Percentiles rank a stretch among this genome's conserved stretches.
Conservation (phyloP, 2,888 invertebrate genomes). For the Dorcus parallelipipedus region DNA sequence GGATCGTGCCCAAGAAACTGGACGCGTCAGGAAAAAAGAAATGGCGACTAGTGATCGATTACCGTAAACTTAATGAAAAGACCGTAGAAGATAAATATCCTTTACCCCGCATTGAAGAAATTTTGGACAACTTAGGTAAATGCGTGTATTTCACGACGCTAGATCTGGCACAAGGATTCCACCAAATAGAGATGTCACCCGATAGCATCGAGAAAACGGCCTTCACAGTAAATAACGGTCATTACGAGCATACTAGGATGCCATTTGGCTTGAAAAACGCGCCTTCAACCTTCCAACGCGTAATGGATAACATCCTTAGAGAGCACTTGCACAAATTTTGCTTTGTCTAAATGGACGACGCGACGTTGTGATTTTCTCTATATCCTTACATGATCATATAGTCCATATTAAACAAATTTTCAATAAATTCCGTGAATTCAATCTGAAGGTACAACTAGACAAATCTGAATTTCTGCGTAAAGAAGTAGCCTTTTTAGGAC, state of each 20-base stretch:
- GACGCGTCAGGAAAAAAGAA: constrained; percentile 27
- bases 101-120: constrained; percentile 16
- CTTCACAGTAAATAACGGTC: constrained; percentile 27
- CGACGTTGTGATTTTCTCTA: constrained; percentile 8
- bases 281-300: constrained; percentile 30
- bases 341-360: constrained; percentile 19
- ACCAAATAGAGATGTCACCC: constrained; percentile 28
- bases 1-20: constrained; percentile 29
- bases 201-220: constrained; percentile 29
- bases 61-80: constrained; percentile 29
- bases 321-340: constrained; percentile 13
- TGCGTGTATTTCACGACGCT: constrained; percentile 22
- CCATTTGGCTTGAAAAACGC: constrained; percentile 36
- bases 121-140: constrained; percentile 34
- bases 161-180: constrained; percentile 27
- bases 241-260: constrained; percentile 30
- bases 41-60: constrained; percentile 27
- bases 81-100: constrained; percentile 32
- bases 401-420: constrained; percentile 14
- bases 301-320: constrained; percentile 13
- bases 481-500: constrained; percentile 4
- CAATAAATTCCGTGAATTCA: constrained; percentile 7
- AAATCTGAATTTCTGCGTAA: constrained; percentile 15
- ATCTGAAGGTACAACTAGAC: constrained; percentile 7
- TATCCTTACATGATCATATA: constrained; percentile 11